phyloP scores from a whole-genome alignment of 2,113 vertebrate species.

The Etheostoma spectabile region DNA sequence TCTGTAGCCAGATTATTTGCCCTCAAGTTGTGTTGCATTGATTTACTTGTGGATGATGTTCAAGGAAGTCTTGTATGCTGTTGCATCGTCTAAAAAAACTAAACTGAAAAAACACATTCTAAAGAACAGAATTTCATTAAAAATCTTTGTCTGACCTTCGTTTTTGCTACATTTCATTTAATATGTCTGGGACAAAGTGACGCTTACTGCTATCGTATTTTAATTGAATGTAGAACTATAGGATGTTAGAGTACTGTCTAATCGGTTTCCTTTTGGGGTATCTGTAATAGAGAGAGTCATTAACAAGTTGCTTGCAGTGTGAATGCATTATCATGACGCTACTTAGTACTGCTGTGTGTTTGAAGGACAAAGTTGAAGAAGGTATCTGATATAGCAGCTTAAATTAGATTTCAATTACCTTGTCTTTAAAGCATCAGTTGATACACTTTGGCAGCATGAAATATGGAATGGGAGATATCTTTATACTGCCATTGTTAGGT shows the following conservation, averaged over 20 bases:
- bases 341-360: background rate
- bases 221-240: slow-evolving; percentile 3
- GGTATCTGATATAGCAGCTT: background rate
- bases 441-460: background rate
- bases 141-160: background rate
- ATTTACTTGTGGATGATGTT: background rate
- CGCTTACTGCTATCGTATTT: slow-evolving; percentile 1
- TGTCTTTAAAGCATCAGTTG: background rate
- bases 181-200: slow-evolving; percentile 1
- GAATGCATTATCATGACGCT: slow-evolving; percentile 7
- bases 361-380: background rate
- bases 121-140: background rate
- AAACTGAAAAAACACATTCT: background rate
- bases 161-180: background rate
- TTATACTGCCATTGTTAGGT: background rate
- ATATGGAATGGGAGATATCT: background rate
- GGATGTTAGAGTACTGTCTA: background rate
- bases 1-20: background rate
- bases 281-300: slow-evolving; percentile 1
- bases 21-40: background rate
- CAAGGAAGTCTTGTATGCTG: background rate
- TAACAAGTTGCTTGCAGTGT: slow-evolving; percentile 10
- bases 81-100: background rate
- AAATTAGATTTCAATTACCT: background rate
- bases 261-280: slow-evolving; percentile 10